These are phyloP conservation scores for Ophioninae sp. DNA, from an alignment of 2,888 invertebrate species.

Conservation along the genomic window DNA sequence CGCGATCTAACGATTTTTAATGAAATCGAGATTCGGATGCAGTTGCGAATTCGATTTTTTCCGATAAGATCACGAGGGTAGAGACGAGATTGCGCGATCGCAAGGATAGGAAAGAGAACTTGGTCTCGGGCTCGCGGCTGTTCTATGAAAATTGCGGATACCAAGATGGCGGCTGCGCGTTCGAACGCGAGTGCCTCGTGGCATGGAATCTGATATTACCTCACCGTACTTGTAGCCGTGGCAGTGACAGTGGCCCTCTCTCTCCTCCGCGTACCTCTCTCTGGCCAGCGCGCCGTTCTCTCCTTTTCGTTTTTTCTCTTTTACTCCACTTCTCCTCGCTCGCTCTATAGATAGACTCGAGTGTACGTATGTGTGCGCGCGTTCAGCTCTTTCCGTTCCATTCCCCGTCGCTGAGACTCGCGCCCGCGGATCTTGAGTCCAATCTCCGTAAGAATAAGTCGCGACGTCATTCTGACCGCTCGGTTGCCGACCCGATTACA, in stretches of 20 bases:
- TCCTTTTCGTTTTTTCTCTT: slow-evolving; percentile 54
- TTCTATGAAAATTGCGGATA: slow-evolving; percentile 63
- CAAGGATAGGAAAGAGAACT: slow-evolving; percentile 18
- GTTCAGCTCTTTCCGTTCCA: slow-evolving; percentile 48
- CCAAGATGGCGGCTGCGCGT: slow-evolving; percentile 73
- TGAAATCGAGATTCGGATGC: background rate
- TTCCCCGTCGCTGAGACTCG: slow-evolving; percentile 47
- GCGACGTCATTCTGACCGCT: slow-evolving; percentile 48
- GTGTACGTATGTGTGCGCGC: background rate
- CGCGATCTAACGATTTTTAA: background rate
- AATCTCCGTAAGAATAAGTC: slow-evolving; percentile 37
- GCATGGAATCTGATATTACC: slow-evolving; percentile 77
- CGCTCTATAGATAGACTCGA: slow-evolving; percentile 11
- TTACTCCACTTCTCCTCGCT: slow-evolving; percentile 41
- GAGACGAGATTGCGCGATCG: slow-evolving; percentile 35
- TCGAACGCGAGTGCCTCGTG: slow-evolving; percentile 68
- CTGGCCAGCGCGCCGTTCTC: slow-evolving; percentile 51
- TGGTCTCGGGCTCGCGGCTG: slow-evolving; percentile 35
- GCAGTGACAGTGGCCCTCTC: slow-evolving; percentile 78
- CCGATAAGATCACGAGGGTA: background rate
- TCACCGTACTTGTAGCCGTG: slow-evolving; percentile 76
- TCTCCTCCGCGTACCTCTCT: slow-evolving; percentile 48
- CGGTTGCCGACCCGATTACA: slow-evolving; percentile 49
- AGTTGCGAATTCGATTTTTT: background rate
- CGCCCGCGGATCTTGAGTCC: slow-evolving; percentile 48